Conservation (phyloP, 2,888 invertebrate species). For the Cyaniris semiargus region DNA sequence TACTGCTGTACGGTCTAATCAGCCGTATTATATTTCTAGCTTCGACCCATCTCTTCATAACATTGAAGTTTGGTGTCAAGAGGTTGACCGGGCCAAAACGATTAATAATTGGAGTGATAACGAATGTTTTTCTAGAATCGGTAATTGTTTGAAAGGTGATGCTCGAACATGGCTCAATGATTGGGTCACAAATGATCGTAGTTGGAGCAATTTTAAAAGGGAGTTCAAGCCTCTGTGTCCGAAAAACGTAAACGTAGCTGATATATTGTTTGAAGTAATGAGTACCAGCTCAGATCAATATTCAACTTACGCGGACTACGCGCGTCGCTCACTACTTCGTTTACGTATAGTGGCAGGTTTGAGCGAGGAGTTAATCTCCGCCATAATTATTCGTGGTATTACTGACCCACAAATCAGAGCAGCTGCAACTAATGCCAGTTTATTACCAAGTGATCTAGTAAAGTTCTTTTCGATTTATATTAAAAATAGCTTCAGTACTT, state of each 20-base stretch:
- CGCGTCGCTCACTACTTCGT: constrained; percentile 14
- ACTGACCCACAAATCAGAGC: constrained; percentile 26
- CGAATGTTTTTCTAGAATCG: constrained; percentile 6
- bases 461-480: constrained; percentile 8
- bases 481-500: constrained; percentile 9
- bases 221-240: constrained; percentile 24
- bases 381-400: constrained; percentile 29
- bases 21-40: too few species aligned
- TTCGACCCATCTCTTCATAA: too few species aligned
- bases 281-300: constrained; percentile 3
- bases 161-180: neutral
- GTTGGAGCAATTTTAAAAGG: constrained; percentile 10
- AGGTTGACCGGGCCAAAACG: neutral
- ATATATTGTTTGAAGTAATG: constrained; percentile 16
- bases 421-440: constrained; percentile 27
- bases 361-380: constrained; percentile 13
- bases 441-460: constrained; percentile 16
- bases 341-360: constrained; percentile 26
- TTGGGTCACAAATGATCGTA: constrained; percentile 8
- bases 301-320: constrained; percentile 30
- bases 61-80: too few species aligned
- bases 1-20: too few species aligned
- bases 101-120: constrained; percentile 5
- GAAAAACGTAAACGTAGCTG: neutral
- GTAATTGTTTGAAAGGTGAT: neutral